phyloP scores from a whole-genome alignment of 2,113 vertebrate species.

The Zosterops borbonicus region DNA sequence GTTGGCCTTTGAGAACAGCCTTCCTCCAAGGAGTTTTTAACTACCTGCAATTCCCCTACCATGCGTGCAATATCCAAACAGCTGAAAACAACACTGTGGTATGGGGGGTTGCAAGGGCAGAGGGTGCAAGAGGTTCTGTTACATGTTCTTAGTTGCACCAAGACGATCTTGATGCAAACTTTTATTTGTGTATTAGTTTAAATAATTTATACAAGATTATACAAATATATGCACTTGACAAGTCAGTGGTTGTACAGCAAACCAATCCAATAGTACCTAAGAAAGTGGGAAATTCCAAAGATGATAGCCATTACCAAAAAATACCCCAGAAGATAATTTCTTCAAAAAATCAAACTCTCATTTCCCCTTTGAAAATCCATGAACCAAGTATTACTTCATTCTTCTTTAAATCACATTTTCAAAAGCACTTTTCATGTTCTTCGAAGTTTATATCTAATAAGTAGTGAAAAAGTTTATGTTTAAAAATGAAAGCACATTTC shows the following conservation, averaged over 20 bases:
- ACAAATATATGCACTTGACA: not conserved
- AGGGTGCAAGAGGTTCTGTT: not conserved
- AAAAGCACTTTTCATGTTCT: not conserved
- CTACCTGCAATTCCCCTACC: not conserved
- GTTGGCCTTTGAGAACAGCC: not conserved
- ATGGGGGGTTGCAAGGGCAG: not conserved
- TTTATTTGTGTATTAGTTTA: not conserved
- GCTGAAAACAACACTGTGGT: not conserved
- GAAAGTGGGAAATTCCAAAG: not conserved
- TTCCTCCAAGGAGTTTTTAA: not conserved
- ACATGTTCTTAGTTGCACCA: not conserved
- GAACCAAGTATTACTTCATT: not conserved
- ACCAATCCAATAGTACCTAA: not conserved
- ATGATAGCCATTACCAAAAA: not conserved
- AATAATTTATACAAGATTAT: not conserved
- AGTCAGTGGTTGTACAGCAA: not conserved
- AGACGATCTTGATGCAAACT: not conserved
- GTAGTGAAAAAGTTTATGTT: not conserved
- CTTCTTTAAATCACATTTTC: not conserved
- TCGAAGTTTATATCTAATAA: not conserved
- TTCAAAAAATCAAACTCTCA: not conserved
- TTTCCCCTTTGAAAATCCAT: not conserved
- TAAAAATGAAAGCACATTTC: conserved; percentile 1
- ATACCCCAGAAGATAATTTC: not conserved
- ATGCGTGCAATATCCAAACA: not conserved